These are phyloP conservation scores for Ornithoptera priamus DNA, from an alignment of 2,888 invertebrate species.

Conservation along the genomic window DNA sequence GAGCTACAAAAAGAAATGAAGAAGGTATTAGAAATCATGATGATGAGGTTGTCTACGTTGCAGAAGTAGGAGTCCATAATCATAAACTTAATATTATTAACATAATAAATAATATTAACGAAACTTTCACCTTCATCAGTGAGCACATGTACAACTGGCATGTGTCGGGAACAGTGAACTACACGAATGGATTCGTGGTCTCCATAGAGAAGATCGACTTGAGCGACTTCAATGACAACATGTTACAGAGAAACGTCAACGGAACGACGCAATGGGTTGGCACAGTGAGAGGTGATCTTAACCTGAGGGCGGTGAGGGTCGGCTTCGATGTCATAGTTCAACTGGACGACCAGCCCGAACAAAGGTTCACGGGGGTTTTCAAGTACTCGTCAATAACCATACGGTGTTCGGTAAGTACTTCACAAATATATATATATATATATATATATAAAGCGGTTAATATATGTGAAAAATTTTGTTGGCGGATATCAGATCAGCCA, in stretches of 20 bases:
- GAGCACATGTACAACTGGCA: constrained; percentile 47
- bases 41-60: too few species aligned
- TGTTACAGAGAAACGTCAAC: constrained; percentile 33
- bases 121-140: constrained; percentile 41
- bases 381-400: constrained; percentile 35
- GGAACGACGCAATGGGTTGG: constrained; percentile 33
- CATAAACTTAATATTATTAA: too few species aligned
- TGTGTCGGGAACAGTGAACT: constrained; percentile 48
- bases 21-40: too few species aligned
- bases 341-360: constrained; percentile 35
- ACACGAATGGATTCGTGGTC: constrained; percentile 57
- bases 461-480: too few species aligned
- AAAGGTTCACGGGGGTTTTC: constrained; percentile 48
- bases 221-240: constrained; percentile 27
- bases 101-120: neutral
- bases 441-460: too few species aligned
- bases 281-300: constrained; percentile 38
- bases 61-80: too few species aligned
- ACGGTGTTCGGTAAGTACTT: constrained; percentile 42
- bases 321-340: constrained; percentile 53
- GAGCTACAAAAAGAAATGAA: too few species aligned
- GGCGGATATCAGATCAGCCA: too few species aligned
- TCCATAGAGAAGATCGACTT: constrained; percentile 54
- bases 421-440: too few species aligned
- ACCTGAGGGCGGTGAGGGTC: constrained; percentile 43